These are phyloP conservation scores for Tachyglossus aculeatus DNA, from an alignment of 2,797 vertebrate species.

Conservation along the genomic window DNA sequence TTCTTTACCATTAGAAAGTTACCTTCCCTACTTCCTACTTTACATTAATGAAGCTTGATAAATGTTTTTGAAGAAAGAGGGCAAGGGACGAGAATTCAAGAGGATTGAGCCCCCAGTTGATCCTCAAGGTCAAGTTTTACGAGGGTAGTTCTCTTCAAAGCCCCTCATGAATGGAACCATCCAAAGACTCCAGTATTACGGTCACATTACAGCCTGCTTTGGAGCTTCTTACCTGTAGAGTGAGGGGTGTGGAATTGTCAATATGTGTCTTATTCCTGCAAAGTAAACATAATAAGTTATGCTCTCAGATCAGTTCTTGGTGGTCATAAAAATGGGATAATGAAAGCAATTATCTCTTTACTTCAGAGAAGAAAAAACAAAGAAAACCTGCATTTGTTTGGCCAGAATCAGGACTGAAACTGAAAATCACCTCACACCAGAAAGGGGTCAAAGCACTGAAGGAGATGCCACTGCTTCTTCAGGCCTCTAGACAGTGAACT, in stretches of 20 bases:
- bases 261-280: background rate
- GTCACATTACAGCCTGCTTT: background rate
- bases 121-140: background rate
- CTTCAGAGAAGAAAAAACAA: too few species aligned
- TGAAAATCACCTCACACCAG: too few species aligned
- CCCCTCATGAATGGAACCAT: background rate
- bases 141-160: too few species aligned
- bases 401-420: too few species aligned
- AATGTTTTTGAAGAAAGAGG: background rate
- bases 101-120: background rate
- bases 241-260: background rate
- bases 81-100: background rate
- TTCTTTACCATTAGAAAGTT: background rate
- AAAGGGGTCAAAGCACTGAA: too few species aligned
- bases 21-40: background rate
- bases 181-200: background rate
- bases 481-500: too few species aligned
- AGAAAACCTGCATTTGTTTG: too few species aligned
- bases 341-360: too few species aligned
- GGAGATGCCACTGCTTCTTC: too few species aligned
- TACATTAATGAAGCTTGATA: slow-evolving; percentile 11
- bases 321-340: too few species aligned
- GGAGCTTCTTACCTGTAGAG: background rate
- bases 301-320: too few species aligned
- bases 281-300: background rate